phyloP scores from a whole-genome alignment of 2,797 vertebrate species.

The Tympanoctomys barrerae region DNA sequence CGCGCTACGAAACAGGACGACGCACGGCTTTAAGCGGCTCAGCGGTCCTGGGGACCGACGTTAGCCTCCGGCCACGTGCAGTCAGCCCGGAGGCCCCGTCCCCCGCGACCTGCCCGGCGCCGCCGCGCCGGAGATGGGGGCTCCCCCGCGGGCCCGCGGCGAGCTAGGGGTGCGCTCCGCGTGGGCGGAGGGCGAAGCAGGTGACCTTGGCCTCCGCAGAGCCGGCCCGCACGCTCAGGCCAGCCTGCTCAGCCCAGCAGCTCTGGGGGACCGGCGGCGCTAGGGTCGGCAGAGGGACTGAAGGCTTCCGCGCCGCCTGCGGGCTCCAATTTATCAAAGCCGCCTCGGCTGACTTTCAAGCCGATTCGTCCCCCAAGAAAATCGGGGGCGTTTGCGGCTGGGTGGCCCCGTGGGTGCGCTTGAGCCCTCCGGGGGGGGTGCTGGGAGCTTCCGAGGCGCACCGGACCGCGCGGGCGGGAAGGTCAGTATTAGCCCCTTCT shows the following conservation, averaged over 20 bases:
- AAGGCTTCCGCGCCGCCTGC: background rate
- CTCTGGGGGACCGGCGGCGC: background rate
- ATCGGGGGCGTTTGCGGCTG: background rate
- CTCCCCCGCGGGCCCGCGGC: background rate
- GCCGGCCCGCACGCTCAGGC: background rate
- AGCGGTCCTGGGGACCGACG: background rate
- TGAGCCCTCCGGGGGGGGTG: no score
- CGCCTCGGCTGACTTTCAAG: background rate
- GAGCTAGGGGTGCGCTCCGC: background rate
- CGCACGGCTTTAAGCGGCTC: background rate
- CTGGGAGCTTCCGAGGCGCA: rapidly evolving
- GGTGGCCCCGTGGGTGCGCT: no score
- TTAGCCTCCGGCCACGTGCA: background rate
- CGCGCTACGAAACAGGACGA: background rate
- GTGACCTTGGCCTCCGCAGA: conserved; percentile 55
- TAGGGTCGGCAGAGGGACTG: background rate
- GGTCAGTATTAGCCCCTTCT: rapidly evolving
- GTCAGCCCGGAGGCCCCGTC: background rate
- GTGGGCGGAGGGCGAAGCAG: background rate
- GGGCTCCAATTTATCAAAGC: no score
- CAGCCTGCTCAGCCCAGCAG: background rate
- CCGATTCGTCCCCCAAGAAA: background rate
- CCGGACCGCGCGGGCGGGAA: rapidly evolving
- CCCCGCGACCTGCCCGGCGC: background rate
- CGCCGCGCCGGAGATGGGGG: background rate